Base-by-base conservation (phyloP, 2,113 vertebrate species). In the Chloroceryle aenea region DNA sequence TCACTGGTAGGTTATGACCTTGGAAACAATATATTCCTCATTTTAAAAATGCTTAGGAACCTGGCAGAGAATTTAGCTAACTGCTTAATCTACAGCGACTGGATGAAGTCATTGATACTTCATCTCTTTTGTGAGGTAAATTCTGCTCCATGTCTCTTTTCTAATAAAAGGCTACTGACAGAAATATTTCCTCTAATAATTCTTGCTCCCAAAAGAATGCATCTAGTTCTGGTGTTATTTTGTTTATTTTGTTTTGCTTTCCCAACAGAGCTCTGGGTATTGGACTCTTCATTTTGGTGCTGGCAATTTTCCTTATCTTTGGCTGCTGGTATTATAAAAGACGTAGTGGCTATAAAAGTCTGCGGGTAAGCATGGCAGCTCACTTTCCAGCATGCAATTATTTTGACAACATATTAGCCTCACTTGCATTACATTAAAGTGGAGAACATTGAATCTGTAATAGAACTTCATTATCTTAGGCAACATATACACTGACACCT, bases 241-340 rank as follows among this genome's bases (percentile, higher is more conserved):
- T 48, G 48, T 48, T 21, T 52, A 27, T 52, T 52, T 52, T 83
- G 14, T 25, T 93, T 94, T 32, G 93, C 34, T 96, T 93, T 94
- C 63, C 61, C 75, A 90, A 96, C 97, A 99, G 99, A 98, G 99
- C 98, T 4, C 98, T 98, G 36, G 99, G 99, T 9, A 98, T 99
- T 87, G 98, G 98, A 84, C 95, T 99, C 79, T 97, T 99, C 95
- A 98, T 98, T 62, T 95, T 99, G 76, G 97, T 99, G 90, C 97
- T 99, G 86, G 99, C 98, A 36, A 97, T 98, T 85, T 96, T 99
- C 63, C 84, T 99, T 85, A 97, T 99, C 55, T 94, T 99, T 52
- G 98, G 99, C 71, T 99, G 99, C 89, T 99, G 99, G 99, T 99
- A 99, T 92, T 99, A 98, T 83, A 99, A 97, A 94, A 98, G 98